These are phyloP conservation scores for Macroramphosus scolopax DNA, from an alignment of 2,797 vertebrate genomes.

Conservation along the genomic window DNA sequence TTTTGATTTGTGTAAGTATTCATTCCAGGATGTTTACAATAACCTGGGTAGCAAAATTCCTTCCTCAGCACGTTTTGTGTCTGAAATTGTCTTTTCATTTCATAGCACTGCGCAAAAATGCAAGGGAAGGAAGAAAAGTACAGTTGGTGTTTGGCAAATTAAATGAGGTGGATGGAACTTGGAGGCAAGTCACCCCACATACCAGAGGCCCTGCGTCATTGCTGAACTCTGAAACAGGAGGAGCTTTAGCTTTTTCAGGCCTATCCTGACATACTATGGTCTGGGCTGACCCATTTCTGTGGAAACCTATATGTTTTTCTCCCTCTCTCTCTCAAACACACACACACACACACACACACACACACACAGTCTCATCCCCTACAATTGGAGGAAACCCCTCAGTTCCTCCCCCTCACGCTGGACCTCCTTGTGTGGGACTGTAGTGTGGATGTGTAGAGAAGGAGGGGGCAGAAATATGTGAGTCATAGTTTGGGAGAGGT, in stretches of 20 bases:
- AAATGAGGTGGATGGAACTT: conserved; percentile 65
- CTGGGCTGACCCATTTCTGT: conserved; percentile 47
- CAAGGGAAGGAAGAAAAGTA: conserved; percentile 40
- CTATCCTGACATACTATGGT: conserved; percentile 48
- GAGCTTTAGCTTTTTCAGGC: conserved; percentile 56
- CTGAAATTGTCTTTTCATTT: conserved; percentile 51
- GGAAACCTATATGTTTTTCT: conserved; percentile 22
- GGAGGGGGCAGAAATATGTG: conserved; percentile 54
- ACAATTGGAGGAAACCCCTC: conserved; percentile 79
- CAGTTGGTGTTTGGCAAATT: conserved; percentile 43
- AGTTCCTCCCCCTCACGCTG: conserved; percentile 53
- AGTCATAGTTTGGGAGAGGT: conserved; percentile 70
- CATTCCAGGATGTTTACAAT: conserved; percentile 53
- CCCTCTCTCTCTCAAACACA: conserved; percentile 1
- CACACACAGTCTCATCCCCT: conserved; percentile 20
- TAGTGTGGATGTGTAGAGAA: conserved; percentile 38
- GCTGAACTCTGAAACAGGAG: conserved; percentile 54
- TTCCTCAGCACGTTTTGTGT: conserved; percentile 41
- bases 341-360: conserved; percentile 1
- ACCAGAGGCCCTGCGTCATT: conserved; percentile 68
- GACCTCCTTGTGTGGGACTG: conserved; percentile 50
- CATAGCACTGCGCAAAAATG: conserved; percentile 49
- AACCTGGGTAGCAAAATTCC: conserved; percentile 45
- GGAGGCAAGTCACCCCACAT: conserved; percentile 69
- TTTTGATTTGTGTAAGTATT: conserved; percentile 35